Percentiles rank a stretch among this genome's conserved stretches.
Conservation (phyloP, 23 tunicate species). For the Halocynthia aurantium region DNA sequence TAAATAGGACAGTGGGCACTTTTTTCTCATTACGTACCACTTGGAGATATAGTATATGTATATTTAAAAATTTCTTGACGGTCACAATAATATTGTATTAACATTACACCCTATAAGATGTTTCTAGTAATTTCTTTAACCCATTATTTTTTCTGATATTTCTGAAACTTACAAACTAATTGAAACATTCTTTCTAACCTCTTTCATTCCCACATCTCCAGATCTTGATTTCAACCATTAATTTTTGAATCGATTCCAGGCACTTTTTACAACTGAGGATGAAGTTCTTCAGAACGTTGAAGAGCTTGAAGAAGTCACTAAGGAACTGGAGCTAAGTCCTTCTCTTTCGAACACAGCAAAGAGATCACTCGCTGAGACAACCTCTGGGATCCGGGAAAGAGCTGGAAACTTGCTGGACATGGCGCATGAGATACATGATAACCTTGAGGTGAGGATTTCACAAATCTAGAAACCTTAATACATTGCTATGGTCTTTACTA, state of each 20-base stretch:
- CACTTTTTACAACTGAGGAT: constrained; percentile 70
- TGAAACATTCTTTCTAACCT: neutral
- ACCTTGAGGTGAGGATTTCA: constrained; percentile 52
- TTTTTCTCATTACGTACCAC: too few relatives aligned
- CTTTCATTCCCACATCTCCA: neutral
- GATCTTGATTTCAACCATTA: neutral
- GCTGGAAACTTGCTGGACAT: constrained; percentile 57
- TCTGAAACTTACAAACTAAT: too few relatives aligned
- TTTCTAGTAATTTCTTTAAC: too few relatives aligned
- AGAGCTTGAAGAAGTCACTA: constrained; percentile 57
- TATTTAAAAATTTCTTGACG: too few relatives aligned
- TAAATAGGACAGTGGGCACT: too few relatives aligned
- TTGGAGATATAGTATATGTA: too few relatives aligned
- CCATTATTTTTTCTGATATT: too few relatives aligned
- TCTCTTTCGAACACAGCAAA: constrained; percentile 71
- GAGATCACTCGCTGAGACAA: constrained; percentile 38
- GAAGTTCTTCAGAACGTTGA: constrained; percentile 76
- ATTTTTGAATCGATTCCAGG: constrained; percentile 28
- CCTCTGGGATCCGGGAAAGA: constrained; percentile 46
- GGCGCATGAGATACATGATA: constrained; percentile 53
- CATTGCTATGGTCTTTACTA: too few relatives aligned
- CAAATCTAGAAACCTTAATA: too few relatives aligned
- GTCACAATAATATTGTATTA: too few relatives aligned
- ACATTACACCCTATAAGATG: too few relatives aligned
- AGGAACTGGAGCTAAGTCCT: constrained; percentile 33